phyloP scores from a whole-genome alignment of 2,888 invertebrate species.

The Kuschelorhynchus macadamiae region DNA sequence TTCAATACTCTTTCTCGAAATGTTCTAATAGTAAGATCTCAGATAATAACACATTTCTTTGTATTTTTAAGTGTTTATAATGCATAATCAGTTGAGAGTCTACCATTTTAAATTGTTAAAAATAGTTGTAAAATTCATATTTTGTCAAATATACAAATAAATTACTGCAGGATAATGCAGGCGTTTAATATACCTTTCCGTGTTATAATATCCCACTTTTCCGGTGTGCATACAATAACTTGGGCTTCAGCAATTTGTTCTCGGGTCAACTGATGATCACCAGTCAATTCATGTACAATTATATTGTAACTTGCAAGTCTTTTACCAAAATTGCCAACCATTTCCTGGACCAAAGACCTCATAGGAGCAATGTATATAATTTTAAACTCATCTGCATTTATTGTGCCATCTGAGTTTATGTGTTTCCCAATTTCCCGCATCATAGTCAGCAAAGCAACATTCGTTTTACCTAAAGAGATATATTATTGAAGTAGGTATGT shows the following conservation, averaged over 20 bases:
- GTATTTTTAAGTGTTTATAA: no score
- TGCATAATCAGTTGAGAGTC: no score
- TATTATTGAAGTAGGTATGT: no score
- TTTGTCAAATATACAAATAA: no score
- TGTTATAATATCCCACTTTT: conserved; percentile 99
- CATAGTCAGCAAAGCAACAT: conserved; percentile 95
- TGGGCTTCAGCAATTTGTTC: conserved; percentile 98
- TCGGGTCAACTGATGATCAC: conserved; percentile 96
- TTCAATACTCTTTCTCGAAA: no score
- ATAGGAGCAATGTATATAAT: conserved; percentile 99
- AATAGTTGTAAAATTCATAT: no score
- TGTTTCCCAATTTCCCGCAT: conserved; percentile 98
- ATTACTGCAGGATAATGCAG: no score
- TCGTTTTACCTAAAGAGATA: conserved; percentile 80
- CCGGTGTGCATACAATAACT: conserved; percentile 98
- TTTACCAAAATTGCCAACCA: conserved; percentile 97
- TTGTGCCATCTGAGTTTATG: conserved; percentile 95
- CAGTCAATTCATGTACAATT: conserved; percentile 96
- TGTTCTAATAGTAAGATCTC: no score
- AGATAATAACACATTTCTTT: no score
- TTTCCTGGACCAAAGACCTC: conserved; percentile 98
- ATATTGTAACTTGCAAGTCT: conserved; percentile 90
- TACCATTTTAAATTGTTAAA: no score
- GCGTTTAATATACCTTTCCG: conserved; percentile 79
- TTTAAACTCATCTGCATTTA: conserved; percentile 97